These are phyloP conservation scores for Xanthia togata DNA, from an alignment of 2,888 invertebrate genomes.

Conservation along the genomic window DNA sequence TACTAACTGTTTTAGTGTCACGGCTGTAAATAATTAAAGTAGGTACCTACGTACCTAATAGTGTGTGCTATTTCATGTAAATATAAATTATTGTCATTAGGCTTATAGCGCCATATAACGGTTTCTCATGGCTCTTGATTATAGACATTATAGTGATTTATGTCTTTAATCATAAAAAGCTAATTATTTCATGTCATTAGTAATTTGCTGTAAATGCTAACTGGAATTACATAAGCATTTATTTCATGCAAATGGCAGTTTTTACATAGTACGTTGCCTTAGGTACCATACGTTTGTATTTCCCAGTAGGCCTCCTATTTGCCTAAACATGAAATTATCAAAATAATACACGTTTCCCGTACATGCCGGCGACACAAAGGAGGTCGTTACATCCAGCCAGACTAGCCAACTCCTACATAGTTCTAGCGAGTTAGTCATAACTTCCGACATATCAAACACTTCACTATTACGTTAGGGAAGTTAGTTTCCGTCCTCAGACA, in stretches of 20 bases:
- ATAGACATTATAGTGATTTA: background rate
- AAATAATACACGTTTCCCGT: conserved; percentile 65
- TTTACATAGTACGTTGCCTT: conserved; percentile 12
- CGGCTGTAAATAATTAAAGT: conserved; percentile 7
- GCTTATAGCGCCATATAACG: background rate
- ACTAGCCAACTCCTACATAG: conserved; percentile 64
- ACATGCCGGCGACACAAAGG: conserved; percentile 57
- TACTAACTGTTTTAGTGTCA: conserved; percentile 16
- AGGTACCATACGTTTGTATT: conserved; percentile 28
- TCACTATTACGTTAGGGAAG: conserved; percentile 77
- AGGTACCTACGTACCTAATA: background rate
- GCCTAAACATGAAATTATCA: conserved; percentile 59
- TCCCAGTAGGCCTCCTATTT: conserved; percentile 44
- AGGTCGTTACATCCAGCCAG: conserved; percentile 67
- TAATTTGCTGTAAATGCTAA: background rate
- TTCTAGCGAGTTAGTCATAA: conserved; percentile 73
- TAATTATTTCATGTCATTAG: background rate
- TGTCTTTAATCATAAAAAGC: background rate
- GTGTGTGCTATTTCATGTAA: background rate
- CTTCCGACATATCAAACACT: conserved; percentile 78
- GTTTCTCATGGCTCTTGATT: conserved; percentile 1
- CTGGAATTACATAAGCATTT: conserved; percentile 4
- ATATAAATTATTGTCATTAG: conserved; percentile 10
- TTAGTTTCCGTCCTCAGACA: conserved; percentile 72
- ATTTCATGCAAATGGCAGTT: conserved; percentile 6